Conservation (phyloP, 2,113 vertebrate species). For the Haemorhous mexicanus region DNA sequence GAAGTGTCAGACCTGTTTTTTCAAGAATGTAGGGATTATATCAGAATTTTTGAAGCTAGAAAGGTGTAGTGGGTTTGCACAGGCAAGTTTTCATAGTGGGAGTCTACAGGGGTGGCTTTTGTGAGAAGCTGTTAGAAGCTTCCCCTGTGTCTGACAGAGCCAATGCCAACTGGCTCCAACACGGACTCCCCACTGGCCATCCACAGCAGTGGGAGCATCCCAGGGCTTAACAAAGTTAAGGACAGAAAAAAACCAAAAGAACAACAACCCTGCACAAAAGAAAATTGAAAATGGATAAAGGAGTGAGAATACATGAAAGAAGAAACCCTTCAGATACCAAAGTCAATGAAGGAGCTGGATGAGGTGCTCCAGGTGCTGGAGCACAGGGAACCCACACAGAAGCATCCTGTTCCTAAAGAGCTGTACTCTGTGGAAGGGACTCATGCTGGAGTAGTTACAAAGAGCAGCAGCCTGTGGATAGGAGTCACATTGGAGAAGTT, state of each 20-base stretch:
- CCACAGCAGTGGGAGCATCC: rapidly evolving
- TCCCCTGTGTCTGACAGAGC: not conserved
- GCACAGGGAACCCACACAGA: not conserved
- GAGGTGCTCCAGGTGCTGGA: not conserved
- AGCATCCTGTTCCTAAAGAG: not conserved
- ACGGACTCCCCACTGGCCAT: rapidly evolving
- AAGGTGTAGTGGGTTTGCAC: not conserved
- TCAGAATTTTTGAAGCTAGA: not conserved
- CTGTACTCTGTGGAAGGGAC: not conserved
- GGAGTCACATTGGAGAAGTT: not conserved
- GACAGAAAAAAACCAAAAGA: not conserved
- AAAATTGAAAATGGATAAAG: not conserved
- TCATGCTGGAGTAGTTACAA: not conserved
- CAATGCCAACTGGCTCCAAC: not conserved
- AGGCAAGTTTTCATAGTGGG: rapidly evolving
- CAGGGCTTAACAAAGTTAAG: not conserved
- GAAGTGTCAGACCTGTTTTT: not conserved
- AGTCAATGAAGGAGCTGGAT: not conserved
- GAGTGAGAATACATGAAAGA: not conserved
- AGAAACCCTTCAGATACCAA: not conserved
- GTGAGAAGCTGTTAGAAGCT: not conserved
- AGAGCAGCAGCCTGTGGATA: not conserved
- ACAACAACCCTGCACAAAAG: not conserved
- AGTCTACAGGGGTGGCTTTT: not conserved
- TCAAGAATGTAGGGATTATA: not conserved